phyloP scores from a whole-genome alignment of 2,888 invertebrate species.

The Bombyx huttoni region DNA sequence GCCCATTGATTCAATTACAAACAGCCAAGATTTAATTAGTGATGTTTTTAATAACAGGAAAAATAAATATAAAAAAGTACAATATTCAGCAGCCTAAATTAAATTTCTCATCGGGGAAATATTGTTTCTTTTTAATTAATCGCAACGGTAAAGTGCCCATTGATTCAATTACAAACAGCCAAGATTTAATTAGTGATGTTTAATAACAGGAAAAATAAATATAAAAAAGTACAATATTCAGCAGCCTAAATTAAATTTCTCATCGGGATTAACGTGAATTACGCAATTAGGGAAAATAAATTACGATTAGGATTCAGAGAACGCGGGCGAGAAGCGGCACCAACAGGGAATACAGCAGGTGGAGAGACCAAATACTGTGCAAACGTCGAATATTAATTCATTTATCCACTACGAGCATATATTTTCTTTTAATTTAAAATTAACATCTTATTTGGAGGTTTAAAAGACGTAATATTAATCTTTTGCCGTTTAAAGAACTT shows the following conservation, averaged over 20 bases:
- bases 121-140: constrained; percentile 29
- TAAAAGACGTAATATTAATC: no score
- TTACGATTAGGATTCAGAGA: constrained; percentile 32
- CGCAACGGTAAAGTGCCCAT: constrained; percentile 12
- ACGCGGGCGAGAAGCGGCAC: constrained; percentile 15
- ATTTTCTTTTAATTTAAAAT: neutral
- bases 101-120: constrained; percentile 38
- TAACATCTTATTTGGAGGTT: no score
- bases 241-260: constrained; percentile 38
- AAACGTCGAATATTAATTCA: constrained; percentile 5
- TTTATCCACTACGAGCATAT: neutral
- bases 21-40: constrained; percentile 28
- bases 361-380: constrained; percentile 6
- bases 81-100: constrained; percentile 27
- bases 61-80: constrained; percentile 15
- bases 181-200: constrained; percentile 28
- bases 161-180: constrained; percentile 18
- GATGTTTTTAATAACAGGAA: constrained; percentile 19
- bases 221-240: constrained; percentile 15
- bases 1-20: constrained; percentile 16
- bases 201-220: constrained; percentile 19
- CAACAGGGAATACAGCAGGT: constrained; percentile 13
- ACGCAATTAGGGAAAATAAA: constrained; percentile 53
- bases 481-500: neutral
- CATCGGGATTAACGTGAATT: constrained; percentile 43